A percentile compares a stretch with the other conserved stretches of the same genome.
Conservation (phyloP, 1,140 invertebrate genomes). For the Helicorthomorpha holstii region DNA sequence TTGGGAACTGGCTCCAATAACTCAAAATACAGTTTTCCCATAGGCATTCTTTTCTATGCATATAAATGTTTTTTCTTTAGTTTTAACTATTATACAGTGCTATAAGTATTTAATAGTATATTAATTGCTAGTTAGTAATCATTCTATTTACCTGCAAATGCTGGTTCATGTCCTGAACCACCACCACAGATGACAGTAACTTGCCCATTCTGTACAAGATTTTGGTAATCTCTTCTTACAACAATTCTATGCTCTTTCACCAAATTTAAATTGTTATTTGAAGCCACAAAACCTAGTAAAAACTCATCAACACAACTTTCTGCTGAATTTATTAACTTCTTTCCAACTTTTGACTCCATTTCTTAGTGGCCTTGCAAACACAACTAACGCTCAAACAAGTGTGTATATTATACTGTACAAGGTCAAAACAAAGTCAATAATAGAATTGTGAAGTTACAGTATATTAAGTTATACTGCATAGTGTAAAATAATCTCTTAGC, state of each 20-base stretch:
- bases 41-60: slow-evolving; percentile 8
- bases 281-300: slow-evolving; percentile 40
- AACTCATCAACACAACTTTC: slow-evolving; percentile 47
- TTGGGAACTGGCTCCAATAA: not conserved
- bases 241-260: slow-evolving; percentile 42
- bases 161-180: slow-evolving; percentile 74
- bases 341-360: too few relatives aligned
- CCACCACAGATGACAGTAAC: slow-evolving; percentile 61
- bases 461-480: too few relatives aligned
- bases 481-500: too few relatives aligned
- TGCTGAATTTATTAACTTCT: slow-evolving; percentile 46
- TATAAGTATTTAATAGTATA: not conserved
- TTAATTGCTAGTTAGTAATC: not conserved
- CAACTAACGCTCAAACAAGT: too few relatives aligned
- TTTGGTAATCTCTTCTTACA: slow-evolving; percentile 32
- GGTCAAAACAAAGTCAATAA: too few relatives aligned
- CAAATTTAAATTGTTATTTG: slow-evolving; percentile 40
- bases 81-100: not conserved
- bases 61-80: not conserved
- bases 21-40: not conserved
- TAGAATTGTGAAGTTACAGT: too few relatives aligned
- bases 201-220: slow-evolving; percentile 29
- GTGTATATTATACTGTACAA: too few relatives aligned
- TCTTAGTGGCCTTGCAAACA: too few relatives aligned
- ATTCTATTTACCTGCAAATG: slow-evolving; percentile 38